Base-by-base conservation (phyloP, 2,888 invertebrate species). In the Agonopterix heracliana region DNA sequence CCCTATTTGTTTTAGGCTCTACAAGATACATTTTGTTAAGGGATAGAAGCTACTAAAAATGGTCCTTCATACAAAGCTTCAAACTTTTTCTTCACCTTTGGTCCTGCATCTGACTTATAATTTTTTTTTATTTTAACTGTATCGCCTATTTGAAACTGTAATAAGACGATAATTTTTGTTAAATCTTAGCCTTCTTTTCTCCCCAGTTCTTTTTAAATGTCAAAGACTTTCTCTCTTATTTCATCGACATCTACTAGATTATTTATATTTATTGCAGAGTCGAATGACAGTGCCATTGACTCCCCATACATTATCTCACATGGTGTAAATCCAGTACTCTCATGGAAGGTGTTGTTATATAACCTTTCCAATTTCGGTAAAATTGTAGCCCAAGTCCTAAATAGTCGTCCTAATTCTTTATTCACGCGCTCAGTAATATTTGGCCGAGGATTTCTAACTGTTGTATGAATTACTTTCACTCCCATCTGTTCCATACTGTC, bases 271-370 rank as follows among this genome's bases (percentile, higher is more conserved):
- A 1, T 2, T 1, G 10, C 14, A 46, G 12, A 8, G 49, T 56
- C 59, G n/a, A 52, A 44, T 2, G 50, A 38, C 12, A 59, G 8
- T 2, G n/a, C 8, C 0, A 34, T 52, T 0, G 14, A 3, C n/a
- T n/a, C 9, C 0, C 52, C 54, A 44, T 47, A 54, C 41, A 58
- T 9, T 0, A 58, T 47, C 35, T 59, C 50, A 47, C 40, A 17
- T 1, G 58, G 59, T 0, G 59, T 56, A 41, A 50, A 63, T 0
- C 50, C 53, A 7, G 49, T 54, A 34, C 56, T 57, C 0, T 49
- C 52, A 48, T 63, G 60, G 12, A 12, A 52, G 0, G 53, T 54
- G 41, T 60, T 60, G 38, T 63, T 63, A 38, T 63, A 59, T 0
- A 55, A 46, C 0, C 46, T 36, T 34, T 61, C 59, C 5, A 60